Base-by-base conservation (phyloP, 1,140 invertebrate genomes). In the Dysdera silvatica region DNA sequence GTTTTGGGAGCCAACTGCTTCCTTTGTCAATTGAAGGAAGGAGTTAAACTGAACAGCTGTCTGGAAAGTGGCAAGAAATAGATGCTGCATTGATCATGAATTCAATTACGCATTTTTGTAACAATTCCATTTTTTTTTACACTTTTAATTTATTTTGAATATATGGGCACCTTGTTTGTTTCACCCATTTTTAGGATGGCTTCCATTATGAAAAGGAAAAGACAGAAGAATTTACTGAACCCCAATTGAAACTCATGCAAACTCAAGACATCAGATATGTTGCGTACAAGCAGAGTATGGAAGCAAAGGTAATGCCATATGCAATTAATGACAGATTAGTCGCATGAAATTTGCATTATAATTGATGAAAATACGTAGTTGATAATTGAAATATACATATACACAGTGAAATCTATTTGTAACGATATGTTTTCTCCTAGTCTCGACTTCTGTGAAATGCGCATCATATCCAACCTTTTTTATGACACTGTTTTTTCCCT, bases 221-320 rank as follows among this genome's bases (percentile, higher is more conserved):
- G 43, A 32, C 41, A 8, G 82, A 87, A 54, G 83, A 87, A 68
- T 83, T 87, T 63, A 91, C 87, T 0, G 87, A 91, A 33, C 74
- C 77, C 7, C 93, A 97, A 74, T 76, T 89, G 24, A 85, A 89
- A 49, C 71, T 97, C 6, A 92, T 96, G 88, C 81, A 90, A 72
- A 88, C 88, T 0, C 91, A 95, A 77, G 91, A 98, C 77, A 76
- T 93, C 12, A 88, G 87, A 72, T 98, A 98, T 73, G 82, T 99
- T 6, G 81, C 83, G 24, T 87, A 87, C 76, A 92, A 92, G 71
- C 79, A 88, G 41, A 87, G 84, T 12, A 82, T 92, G 31, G 95
- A 98, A 78, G 77, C 82, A 0, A 91, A 87, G 70, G 80, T 81
- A 70, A 63, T 24, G n/a, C n/a, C n/a, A n/a, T n/a, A n/a, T 56